Base-by-base conservation (phyloP, 2,888 invertebrate genomes). In the Molorchus minor region DNA sequence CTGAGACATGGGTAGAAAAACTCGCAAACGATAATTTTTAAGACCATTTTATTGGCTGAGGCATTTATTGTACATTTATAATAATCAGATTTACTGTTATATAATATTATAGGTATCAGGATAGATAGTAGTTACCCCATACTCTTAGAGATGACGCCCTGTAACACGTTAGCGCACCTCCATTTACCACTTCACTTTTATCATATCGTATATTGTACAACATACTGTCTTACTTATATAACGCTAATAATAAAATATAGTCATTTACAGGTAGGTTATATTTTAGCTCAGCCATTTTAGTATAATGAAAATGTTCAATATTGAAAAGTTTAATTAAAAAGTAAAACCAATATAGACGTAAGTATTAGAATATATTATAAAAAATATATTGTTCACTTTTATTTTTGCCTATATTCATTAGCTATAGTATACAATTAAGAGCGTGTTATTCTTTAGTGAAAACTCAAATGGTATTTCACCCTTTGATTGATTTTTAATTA, bases 61-160 rank as follows among this genome's bases (percentile, higher is more conserved):
- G 80, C 81, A 80, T 80, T 80, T 79, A 80, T 80, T 80, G 79
- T 80, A 81, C 81, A 80, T 79, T 79, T 79, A 80, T 79, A 78
- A 77, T 79, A 78, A 76, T 79, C 75, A 67, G 64, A 77, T 77
- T 80, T 77, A 79, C 76, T 75, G 75, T 78, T 79, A 79, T n/a
- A n/a, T 76, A 79, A 77, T 77, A 79, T 77, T 79, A 79, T 80
- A 79, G 74, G 74, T 78, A 73, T 77, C 72, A 76, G 75, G 73
- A 75, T 76, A 77, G 76, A 77, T 77, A 76, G 73, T 74, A 75
- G 73, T 76, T 73, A 77, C 76, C 77, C 76, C 77, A 77, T 77
- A 77, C 76, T 75, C 71, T 75, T 72, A 74, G 75, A 75, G 76
- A 76, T 71, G 74, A 71, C 68, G 69, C 70, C 67, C 64, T 62